These are phyloP conservation scores for Nansenia antarctica DNA, from an alignment of 2,113 vertebrate species.

Conservation along the genomic window DNA sequence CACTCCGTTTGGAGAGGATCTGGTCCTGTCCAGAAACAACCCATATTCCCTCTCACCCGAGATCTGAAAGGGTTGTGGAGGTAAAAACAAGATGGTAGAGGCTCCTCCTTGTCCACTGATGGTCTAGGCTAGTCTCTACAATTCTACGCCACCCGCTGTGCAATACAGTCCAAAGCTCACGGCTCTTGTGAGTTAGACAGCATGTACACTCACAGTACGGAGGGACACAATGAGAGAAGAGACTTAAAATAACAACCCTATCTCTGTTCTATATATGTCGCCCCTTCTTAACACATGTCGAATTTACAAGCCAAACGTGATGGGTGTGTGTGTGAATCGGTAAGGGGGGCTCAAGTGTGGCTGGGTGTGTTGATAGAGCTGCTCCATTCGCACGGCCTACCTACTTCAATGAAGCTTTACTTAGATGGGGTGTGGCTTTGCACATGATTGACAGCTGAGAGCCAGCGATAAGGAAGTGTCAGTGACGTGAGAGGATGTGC, in stretches of 20 bases:
- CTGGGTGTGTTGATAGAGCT: constrained; percentile 40
- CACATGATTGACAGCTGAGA: constrained; percentile 30
- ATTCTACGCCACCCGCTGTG: no score
- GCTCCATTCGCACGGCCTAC: constrained; percentile 58
- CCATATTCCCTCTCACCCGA: no score
- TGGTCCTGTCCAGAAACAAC: no score
- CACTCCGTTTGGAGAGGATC: no score
- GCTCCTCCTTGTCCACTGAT: no score
- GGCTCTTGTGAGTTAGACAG: background rate
- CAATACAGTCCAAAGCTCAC: background rate
- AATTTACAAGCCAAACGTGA: constrained; percentile 1
- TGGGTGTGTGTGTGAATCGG: background rate
- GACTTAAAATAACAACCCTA: constrained; percentile 27
- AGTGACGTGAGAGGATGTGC: constrained; percentile 1
- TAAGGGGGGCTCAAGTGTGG: constrained; percentile 9
- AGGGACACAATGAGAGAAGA: constrained; percentile 8
- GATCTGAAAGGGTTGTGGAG: no score
- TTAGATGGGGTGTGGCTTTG: constrained; percentile 37
- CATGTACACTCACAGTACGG: background rate
- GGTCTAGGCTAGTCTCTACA: no score
- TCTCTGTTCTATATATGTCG: constrained; percentile 20
- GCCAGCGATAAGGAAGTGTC: background rate
- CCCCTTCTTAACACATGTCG: constrained; percentile 7
- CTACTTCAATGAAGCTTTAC: constrained; percentile 48
- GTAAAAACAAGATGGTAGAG: no score